Base-by-base conservation (phyloP, 30 jellyfish, hydroid and myxozoan species). In the Hydractinia echinata region DNA sequence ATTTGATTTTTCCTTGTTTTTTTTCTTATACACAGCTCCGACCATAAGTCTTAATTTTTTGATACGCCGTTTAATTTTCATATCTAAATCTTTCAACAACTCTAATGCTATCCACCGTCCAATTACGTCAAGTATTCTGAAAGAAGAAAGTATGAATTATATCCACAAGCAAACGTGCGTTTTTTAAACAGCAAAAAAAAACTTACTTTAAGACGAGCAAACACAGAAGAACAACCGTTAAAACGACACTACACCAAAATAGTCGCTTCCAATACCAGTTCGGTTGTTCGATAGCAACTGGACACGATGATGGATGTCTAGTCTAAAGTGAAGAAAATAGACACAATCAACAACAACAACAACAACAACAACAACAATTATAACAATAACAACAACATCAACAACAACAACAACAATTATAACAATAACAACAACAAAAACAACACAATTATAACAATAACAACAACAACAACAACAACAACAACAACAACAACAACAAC, bases 221-320 rank as follows among this genome's bases (percentile, higher is more conserved):
- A 70, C 44, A 8, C 6, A 70, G 10, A 9, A 67, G 14, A 51
- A 73, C 53, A n/a, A 55, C 89, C 51, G 54, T 54, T 15, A 54
- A 52, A 4, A 72, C 87, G 51, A 71, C 89, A 50, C 66, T 30
- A 15, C 52, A 49, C 98, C 98, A 92, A 72, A 92, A 92, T 21
- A 92, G 85, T 61, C 98, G 96, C 55, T 92, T 92, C 98, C 98
- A 92, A 64, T 92, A 92, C 92, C 92, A 92, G 76, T 92, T 92
- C 62, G 98, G 98, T 77, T 92, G 98, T 76, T 92, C 98, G 13
- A 86, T 68, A 5, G 96, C 89, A 15, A 83, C 66, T 53, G 98
- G 98, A 76, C 98, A 92, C 8, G 82, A 67, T 54, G 92, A 84
- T 54, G 98, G 98, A 21, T 50, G 16, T 50, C 81, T 60, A 62